phyloP scores from a whole-genome alignment of 2,113 vertebrate species.

The Oncorhynchus masou region DNA sequence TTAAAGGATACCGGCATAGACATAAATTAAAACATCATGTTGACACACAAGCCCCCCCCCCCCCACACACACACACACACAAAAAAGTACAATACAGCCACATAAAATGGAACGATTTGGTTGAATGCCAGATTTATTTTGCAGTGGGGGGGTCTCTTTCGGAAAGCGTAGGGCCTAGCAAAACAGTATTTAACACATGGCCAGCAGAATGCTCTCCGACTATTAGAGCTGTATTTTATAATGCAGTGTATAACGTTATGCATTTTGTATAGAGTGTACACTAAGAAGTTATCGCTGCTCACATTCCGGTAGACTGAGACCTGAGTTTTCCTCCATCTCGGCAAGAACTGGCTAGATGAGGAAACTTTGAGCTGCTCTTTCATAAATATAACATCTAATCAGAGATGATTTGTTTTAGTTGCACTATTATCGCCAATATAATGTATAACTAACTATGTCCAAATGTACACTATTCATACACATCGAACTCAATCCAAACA shows the following conservation, averaged over 20 bases:
- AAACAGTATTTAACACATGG: slow-evolving; percentile 22
- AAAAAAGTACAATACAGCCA: too few relatives aligned
- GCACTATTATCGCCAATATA: too few relatives aligned
- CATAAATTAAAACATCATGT: not conserved
- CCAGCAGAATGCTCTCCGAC: slow-evolving; percentile 4
- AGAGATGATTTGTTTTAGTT: too few relatives aligned
- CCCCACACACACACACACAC: too few relatives aligned
- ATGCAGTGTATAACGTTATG: slow-evolving; percentile 5
- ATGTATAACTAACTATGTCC: not conserved
- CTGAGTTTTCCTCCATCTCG: slow-evolving; percentile 19
- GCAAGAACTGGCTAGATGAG: slow-evolving; percentile 19
- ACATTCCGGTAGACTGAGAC: slow-evolving; percentile 21
- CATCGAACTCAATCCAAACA: too few relatives aligned
- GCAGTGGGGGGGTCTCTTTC: not conserved
- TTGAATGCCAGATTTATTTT: not conserved
- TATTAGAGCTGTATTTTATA: slow-evolving; percentile 19
- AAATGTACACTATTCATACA: not conserved
- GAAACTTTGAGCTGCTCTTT: slow-evolving; percentile 38
- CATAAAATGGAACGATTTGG: too few relatives aligned
- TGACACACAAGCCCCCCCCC: not conserved
- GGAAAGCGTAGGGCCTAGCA: not conserved
- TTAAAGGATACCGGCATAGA: not conserved
- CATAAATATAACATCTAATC: slow-evolving; percentile 12
- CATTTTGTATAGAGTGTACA: slow-evolving; percentile 17
- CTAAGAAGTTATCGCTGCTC: slow-evolving; percentile 32